A percentile compares a stretch with the other conserved stretches of the same genome.
Evolutionary conservation across 2,113 vertebrate species (phyloP).

Genomic region (Colossoma macropomum): DNA sequence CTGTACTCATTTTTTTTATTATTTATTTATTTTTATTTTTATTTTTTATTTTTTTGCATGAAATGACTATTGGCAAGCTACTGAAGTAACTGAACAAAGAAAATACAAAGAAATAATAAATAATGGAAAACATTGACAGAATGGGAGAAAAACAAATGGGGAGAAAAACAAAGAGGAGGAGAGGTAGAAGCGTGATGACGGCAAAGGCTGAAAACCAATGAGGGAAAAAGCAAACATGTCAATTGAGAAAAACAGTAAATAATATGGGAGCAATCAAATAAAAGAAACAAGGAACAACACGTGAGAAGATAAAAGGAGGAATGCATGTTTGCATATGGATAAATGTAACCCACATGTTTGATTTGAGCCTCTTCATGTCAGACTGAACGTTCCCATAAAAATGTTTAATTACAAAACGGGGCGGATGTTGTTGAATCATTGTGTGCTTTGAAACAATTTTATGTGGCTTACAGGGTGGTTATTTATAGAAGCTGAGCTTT

Average conservation of each 20-base stretch:
- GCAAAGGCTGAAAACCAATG: neutral
- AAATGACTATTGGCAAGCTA: slow-evolving; percentile 16
- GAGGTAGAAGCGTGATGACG: slow-evolving; percentile 2
- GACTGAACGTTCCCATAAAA: slow-evolving; percentile 56
- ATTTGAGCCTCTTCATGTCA: slow-evolving; percentile 47
- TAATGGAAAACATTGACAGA: neutral
- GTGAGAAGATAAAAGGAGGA: neutral
- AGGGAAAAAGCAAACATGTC: neutral
- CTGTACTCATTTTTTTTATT: too few relatives aligned
- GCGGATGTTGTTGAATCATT: slow-evolving; percentile 62
- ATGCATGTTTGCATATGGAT: slow-evolving; percentile 10
- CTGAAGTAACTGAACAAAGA: too few relatives aligned
- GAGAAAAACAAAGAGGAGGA: neutral
- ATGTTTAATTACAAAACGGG: slow-evolving; percentile 56
- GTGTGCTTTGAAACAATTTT: slow-evolving; percentile 59
- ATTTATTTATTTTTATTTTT: neutral
- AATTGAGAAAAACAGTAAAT: slow-evolving; percentile 32
- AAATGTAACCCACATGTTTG: slow-evolving; percentile 51
- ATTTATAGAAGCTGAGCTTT: slow-evolving; percentile 55
- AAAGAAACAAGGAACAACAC: slow-evolving; percentile 9
- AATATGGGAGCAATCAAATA: slow-evolving; percentile 21
- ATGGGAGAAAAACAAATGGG: slow-evolving; percentile 14
- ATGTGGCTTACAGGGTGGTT: slow-evolving; percentile 56
- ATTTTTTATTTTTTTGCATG: neutral
- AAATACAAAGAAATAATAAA: slow-evolving; percentile 4